A percentile compares a stretch with the other conserved stretches of the same genome.
Evolutionary conservation across 2,888 invertebrate genomes (phyloP).

Genomic region (Tridacna crocea): DNA sequence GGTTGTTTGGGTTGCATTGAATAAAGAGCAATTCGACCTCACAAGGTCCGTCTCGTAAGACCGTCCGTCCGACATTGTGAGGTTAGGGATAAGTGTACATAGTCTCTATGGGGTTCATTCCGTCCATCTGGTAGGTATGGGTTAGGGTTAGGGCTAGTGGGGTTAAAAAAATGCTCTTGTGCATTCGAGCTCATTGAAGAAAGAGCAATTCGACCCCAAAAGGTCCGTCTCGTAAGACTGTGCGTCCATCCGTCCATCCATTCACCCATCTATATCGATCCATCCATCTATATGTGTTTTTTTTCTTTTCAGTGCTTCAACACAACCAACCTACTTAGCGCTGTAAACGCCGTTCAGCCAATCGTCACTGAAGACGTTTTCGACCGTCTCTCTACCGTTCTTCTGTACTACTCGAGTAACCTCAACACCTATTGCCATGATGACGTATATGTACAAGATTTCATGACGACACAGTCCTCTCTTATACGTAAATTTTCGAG

Average conservation of each 20-base stretch:
- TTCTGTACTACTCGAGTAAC: constrained; percentile 48
- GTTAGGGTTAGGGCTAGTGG: too few relatives aligned
- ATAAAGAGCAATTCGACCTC: too few relatives aligned
- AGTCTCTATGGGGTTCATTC: too few relatives aligned
- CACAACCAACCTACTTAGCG: constrained; percentile 30
- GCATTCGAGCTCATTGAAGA: too few relatives aligned
- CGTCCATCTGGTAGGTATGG: too few relatives aligned
- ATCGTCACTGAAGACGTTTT: constrained; percentile 40
- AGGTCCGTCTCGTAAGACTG: too few relatives aligned
- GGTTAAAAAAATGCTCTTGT: too few relatives aligned
- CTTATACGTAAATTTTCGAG: constrained; percentile 24
- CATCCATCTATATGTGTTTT: not conserved
- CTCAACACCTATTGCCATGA: constrained; percentile 34
- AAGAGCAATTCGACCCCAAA: too few relatives aligned
- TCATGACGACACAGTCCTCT: not conserved
- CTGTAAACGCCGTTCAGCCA: constrained; percentile 20
- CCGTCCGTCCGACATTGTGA: too few relatives aligned
- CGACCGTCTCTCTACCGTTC: constrained; percentile 38
- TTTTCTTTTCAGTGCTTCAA: constrained; percentile 58
- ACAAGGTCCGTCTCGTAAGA: too few relatives aligned
- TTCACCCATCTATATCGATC: not conserved
- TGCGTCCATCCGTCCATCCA: not conserved
- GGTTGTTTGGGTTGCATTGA: too few relatives aligned
- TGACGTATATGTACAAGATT: constrained; percentile 32
- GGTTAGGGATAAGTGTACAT: too few relatives aligned